Evolutionary conservation across 2,113 vertebrate species (phyloP), one percentile per base, ranked within the genome.

Genomic region (Montifringilla adamsi): DNA sequence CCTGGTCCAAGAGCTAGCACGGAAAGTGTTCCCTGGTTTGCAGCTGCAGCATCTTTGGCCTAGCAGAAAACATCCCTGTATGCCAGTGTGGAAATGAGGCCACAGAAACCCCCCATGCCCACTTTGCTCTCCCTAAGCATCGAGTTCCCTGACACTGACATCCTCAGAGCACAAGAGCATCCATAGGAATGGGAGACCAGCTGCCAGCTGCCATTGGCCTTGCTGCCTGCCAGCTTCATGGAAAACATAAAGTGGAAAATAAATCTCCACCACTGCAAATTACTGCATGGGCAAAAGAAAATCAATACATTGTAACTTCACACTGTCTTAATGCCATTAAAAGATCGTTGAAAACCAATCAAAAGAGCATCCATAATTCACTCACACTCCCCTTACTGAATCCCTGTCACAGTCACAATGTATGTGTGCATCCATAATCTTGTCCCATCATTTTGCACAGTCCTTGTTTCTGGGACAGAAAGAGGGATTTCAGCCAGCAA

Each of bases 251-350:
- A 55, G 37, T 80, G 7, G 44, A 60, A 62, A 89, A 92, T 89
- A 94, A 94, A 96, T 96, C 87, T 72, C 67, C 80, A 68, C 76
- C 28, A 11, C 88, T 94, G 84, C 64, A 94, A 95, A 94, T 93
- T 91, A 93, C 55, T 39, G 44, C 69, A 41, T 26, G 31, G 83
- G 64, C 75, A 95, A 77, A 92, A 94, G 77, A 92, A 97, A 95
- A 96, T 92, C 92, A 93, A 96, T 96, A 66, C 70, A 23, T 15
- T 74, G 60, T 70, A 90, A 70, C 83, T 96, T 92, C 92, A 82
- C 56, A 39, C 83, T 13, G 3, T 64, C 79, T 90, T 68, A 68
- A 30, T 69, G 85, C 20, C 79, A 84, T 90, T 93, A 97, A 94
- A 86, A 87, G 52, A 82, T 75, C 10, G 0, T 84, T 91, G 75